Evolutionary conservation across 23 tunicate species (phyloP), one percentile per base, ranked within the genome.

Genomic region (Ciona savignyi): DNA sequence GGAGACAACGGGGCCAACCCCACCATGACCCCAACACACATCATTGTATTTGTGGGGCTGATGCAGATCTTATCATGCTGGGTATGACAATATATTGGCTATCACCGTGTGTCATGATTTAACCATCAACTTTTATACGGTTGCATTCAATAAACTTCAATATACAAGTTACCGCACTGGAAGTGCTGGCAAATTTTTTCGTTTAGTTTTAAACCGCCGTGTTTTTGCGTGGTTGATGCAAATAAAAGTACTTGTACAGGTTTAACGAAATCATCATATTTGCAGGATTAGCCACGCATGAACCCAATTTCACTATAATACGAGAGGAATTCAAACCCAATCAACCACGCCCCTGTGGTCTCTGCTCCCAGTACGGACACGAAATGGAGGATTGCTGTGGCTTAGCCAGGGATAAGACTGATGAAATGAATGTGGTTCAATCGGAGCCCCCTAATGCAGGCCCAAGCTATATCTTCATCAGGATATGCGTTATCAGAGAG

Each of bases 31-130:
- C 99, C 27, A 94, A 94, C 75, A 94, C 99, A 1, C 99, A 94
- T 70, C 99, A 94, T 66, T 86, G 95, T 60, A 87, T 94, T 27
- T 94, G 99, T 71, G 98, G 98, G 15, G 98, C 98, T 23, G 98
- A 93, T 78, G 99, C 99, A 60, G 99, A 94, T 74, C 71, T 94
- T 30, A 94, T 94, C 49, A 94, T 94, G 99, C 79, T 94, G 1
- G 99, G 98, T 88, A 42, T 70, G n/a, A n/a, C n/a, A n/a, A n/a
- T n/a, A n/a, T n/a, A n/a, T n/a, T n/a, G n/a, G n/a, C n/a, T n/a
- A n/a, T n/a, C n/a, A n/a, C n/a, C n/a, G n/a, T n/a, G n/a, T n/a
- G n/a, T n/a, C n/a, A n/a, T n/a, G n/a, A n/a, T n/a, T n/a, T n/a
- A n/a, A n/a, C n/a, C n/a, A n/a, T n/a, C n/a, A n/a, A n/a, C n/a